These are phyloP conservation scores for Paracentrotus lividus DNA, from an alignment of 53 echinoderm and acorn worm species.

Conservation along the genomic window DNA sequence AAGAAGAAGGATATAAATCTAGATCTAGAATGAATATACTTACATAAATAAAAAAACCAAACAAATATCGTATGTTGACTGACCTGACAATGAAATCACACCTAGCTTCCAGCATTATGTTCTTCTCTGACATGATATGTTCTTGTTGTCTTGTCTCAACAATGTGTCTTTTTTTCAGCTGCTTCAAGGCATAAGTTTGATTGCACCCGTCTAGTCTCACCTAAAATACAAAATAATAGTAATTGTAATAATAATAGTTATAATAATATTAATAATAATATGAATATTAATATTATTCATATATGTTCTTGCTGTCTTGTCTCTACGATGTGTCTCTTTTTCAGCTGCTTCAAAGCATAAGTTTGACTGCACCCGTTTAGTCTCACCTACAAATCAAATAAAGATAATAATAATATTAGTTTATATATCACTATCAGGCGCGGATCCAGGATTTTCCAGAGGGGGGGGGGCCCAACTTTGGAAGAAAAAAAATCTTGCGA, in stretches of 20 bases:
- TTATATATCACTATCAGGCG: too few species aligned
- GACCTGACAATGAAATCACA: slow-evolving; percentile 99
- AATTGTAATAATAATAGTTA: not conserved
- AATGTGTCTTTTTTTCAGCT: slow-evolving; percentile 99
- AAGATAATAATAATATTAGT: not conserved
- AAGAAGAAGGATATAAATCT: too few species aligned
- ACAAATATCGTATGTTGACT: too few species aligned
- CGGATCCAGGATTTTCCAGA: too few species aligned
- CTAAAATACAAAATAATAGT: slow-evolving; percentile 23
- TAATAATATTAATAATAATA: too few species aligned
- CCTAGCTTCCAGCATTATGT: slow-evolving; percentile 97
- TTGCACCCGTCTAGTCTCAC: slow-evolving; percentile 87
- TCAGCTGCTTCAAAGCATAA: slow-evolving; percentile 97
- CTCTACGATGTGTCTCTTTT: slow-evolving; percentile 99
- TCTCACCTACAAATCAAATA: slow-evolving; percentile 78
- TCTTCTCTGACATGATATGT: slow-evolving; percentile 99
- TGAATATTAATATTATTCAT: too few species aligned
- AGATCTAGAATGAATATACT: too few species aligned
- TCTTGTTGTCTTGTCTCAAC: slow-evolving; percentile 99
- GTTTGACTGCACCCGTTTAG: slow-evolving; percentile 89
- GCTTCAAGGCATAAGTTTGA: slow-evolving; percentile 96
- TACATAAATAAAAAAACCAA: too few species aligned
- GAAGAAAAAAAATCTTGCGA: too few species aligned
- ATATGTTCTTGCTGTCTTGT: slow-evolving; percentile 99
- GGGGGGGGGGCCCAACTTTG: too few species aligned